Evolutionary conservation across 2,888 invertebrate species (phyloP).

Genomic region (Ophonus ardosiacus): DNA sequence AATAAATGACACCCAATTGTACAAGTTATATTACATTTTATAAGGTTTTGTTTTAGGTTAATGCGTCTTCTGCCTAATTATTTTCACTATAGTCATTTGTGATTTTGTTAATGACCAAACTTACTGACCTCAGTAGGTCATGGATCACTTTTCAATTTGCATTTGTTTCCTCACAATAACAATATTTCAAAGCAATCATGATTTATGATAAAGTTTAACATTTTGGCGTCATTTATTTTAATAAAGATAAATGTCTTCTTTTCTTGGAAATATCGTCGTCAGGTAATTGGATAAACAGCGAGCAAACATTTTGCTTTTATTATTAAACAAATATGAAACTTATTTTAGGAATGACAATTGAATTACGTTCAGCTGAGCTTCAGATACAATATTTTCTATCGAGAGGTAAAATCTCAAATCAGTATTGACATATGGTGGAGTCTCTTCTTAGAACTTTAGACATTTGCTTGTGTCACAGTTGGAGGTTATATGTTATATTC

Average conservation of each 20-base stretch:
- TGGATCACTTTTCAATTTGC: no score
- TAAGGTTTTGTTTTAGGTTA: no score
- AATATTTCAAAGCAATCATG: not conserved
- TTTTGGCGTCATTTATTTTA: not conserved
- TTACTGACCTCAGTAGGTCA: no score
- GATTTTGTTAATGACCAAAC: no score
- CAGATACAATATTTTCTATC: constrained; percentile 38
- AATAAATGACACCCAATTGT: no score
- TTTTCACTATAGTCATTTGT: no score
- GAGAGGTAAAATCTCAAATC: constrained; percentile 5
- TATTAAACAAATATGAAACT: constrained; percentile 44
- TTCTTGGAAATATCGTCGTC: constrained; percentile 9
- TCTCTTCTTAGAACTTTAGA: constrained; percentile 25
- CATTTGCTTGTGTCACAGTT: constrained; percentile 22
- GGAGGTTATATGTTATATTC: not conserved
- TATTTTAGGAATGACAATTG: constrained; percentile 37
- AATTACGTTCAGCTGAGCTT: constrained; percentile 26
- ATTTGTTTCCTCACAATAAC: no score
- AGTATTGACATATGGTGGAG: constrained; percentile 36
- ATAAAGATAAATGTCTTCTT: constrained; percentile 18
- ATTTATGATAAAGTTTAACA: not conserved
- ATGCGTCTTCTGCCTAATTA: no score
- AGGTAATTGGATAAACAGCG: constrained; percentile 29
- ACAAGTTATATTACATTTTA: no score
- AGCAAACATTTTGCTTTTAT: constrained; percentile 42